Evolutionary conservation across 1,140 invertebrate species (phyloP).

Genomic region (Tetragonula clypearis): DNA sequence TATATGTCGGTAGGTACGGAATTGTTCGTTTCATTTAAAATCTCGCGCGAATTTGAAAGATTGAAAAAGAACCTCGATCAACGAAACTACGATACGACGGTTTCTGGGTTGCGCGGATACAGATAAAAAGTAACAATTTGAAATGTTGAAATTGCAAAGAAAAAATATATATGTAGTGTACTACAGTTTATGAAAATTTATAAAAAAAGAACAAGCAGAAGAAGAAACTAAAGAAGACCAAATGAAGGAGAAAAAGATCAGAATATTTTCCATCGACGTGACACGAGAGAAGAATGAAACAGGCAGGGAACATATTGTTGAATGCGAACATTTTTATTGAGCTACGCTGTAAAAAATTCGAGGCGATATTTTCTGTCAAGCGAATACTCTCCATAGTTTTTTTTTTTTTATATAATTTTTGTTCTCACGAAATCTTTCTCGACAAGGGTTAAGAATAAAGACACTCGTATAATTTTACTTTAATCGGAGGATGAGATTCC

Average conservation of each 20-base stretch:
- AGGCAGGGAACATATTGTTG: not conserved
- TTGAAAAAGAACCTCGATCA: too few relatives aligned
- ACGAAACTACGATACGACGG: too few relatives aligned
- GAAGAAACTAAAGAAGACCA: not conserved
- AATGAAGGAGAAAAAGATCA: not conserved
- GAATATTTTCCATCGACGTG: not conserved
- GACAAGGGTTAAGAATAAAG: conserved; percentile 2
- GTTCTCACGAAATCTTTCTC: not conserved
- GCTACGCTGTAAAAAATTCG: conserved; percentile 33
- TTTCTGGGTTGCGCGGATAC: too few relatives aligned
- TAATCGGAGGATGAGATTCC: conserved; percentile 38
- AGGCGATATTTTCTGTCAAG: conserved; percentile 20
- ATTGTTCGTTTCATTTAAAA: too few relatives aligned
- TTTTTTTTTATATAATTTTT: not conserved
- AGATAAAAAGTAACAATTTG: too few relatives aligned
- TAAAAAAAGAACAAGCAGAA: too few relatives aligned
- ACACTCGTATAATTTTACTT: conserved; percentile 35
- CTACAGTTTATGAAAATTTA: too few relatives aligned
- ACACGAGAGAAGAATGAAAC: not conserved
- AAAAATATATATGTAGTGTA: too few relatives aligned
- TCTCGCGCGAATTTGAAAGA: too few relatives aligned
- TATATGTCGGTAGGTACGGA: too few relatives aligned
- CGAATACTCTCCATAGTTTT: conserved; percentile 8
- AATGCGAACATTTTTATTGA: conserved; percentile 45
- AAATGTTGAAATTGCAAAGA: too few relatives aligned